Percentiles rank a stretch among this genome's conserved stretches.
Conservation (phyloP, 2,113 vertebrate species). For the Oreotrochilus melanogaster region DNA sequence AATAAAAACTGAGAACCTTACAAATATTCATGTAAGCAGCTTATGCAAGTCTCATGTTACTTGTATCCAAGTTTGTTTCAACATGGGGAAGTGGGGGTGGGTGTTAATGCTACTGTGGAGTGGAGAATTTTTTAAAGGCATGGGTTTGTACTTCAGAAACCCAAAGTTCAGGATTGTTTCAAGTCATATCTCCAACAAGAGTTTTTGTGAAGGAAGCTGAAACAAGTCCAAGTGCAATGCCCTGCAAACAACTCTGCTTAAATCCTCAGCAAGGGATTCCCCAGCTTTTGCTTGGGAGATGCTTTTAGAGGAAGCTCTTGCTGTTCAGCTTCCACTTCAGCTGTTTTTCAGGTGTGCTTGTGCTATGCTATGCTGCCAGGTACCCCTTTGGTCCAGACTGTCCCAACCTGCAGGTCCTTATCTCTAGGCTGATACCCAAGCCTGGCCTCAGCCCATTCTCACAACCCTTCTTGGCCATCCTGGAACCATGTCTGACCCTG, state of each 20-base stretch:
- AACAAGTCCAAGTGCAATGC: neutral
- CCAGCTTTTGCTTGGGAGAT: neutral
- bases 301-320: too few species aligned
- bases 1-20: constrained; percentile 6
- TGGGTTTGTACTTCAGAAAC: neutral
- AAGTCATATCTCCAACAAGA: neutral
- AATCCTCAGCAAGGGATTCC: neutral
- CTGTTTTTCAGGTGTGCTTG: neutral
- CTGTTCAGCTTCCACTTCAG: neutral
- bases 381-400: neutral
- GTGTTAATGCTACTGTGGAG: rapidly evolving
- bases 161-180: neutral
- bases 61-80: neutral
- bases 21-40: neutral
- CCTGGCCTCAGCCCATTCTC: neutral
- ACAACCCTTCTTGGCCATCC: neutral
- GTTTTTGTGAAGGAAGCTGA: neutral
- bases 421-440: neutral
- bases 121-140: neutral
- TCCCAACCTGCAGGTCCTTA: too few species aligned
- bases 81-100: too few species aligned
- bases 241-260: neutral
- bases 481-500: neutral
- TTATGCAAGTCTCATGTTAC: neutral
- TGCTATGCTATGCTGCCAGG: neutral